Percentiles rank a stretch among this genome's conserved stretches.
Evolutionary conservation across 1,140 invertebrate genomes (phyloP).

Genomic region (Microvelia longipes): DNA sequence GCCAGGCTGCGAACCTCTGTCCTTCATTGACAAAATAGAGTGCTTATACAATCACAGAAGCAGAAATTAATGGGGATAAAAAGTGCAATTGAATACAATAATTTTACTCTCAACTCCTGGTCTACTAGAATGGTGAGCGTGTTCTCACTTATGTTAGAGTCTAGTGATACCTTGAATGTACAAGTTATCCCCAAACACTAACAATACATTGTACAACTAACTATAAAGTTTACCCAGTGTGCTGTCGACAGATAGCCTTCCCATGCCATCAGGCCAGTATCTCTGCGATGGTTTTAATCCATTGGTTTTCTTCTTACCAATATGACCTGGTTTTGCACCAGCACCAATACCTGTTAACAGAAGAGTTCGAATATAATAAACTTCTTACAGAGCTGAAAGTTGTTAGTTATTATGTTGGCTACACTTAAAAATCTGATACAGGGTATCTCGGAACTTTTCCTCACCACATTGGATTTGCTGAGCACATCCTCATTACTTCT

Average conservation of each 20-base stretch:
- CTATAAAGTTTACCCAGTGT: conserved; percentile 13
- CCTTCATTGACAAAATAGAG: no score
- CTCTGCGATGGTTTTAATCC: conserved; percentile 15
- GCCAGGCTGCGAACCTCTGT: no score
- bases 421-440: no score
- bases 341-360: background rate
- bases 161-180: background rate
- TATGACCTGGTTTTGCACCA: conserved; percentile 1
- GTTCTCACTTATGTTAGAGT: background rate
- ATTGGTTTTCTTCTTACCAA: conserved; percentile 15
- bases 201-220: background rate
- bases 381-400: no score
- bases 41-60: no score
- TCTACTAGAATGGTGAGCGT: background rate
- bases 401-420: no score
- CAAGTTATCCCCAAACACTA: background rate
- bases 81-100: no score
- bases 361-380: no score
- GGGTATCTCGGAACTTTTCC: no score
- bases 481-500: no score
- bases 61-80: no score
- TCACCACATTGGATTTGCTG: no score
- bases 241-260: conserved; percentile 13
- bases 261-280: conserved; percentile 17
- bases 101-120: background rate